Base-by-base conservation (phyloP, 2,113 vertebrate genomes). In the Zosterops borbonicus region DNA sequence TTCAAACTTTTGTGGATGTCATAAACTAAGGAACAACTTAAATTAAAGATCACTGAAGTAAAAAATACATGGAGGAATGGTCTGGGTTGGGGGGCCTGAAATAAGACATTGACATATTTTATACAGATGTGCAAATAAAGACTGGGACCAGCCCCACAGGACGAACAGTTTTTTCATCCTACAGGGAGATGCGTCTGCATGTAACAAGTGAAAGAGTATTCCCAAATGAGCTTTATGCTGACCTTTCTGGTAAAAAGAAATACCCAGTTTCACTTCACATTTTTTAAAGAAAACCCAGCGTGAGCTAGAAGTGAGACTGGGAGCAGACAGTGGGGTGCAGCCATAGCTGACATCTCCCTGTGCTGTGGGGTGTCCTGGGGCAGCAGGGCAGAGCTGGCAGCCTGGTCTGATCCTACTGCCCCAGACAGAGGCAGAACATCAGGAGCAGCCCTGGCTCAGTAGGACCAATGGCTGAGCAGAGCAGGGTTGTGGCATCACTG, bases 291-390 rank as follows among this genome's bases (percentile, higher is more conserved):
- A 68, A 91, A 59, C 3, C 2, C 44, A 55, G 6, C 7, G 39
- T 47, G 35, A 44, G 27, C 31, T 64, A 50, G 77, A 83, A 58
- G 41, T 2, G 35, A 44, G 25, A 53, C 53, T 59, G 47, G 33
- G 14, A 79, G 49, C 23, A 64, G 39, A 39, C 2, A 11, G 12
- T 7, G 41, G 47, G n/a, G 9, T 19, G 12, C 74, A 52, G 31
- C 11, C 13, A n/a, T 0, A 63, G 52, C 37, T 3, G 2, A 28
- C 23, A 49, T 23, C 24, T 62, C 29, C 59, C 56, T 33, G 62
- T 8, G 27, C 6, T 2, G 0, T 31, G 22, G 29, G 17, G 14
- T 46, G 14, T 12, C 44, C 21, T 1, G 1, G 28, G 46, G 35
- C 22, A 56, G 46, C 28, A 50, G 29, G 50, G 29, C 60, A 89